Base-by-base conservation (phyloP, 37 sponge, comb jelly and placozoan genomes). In the Aplysina aerophoba region DNA sequence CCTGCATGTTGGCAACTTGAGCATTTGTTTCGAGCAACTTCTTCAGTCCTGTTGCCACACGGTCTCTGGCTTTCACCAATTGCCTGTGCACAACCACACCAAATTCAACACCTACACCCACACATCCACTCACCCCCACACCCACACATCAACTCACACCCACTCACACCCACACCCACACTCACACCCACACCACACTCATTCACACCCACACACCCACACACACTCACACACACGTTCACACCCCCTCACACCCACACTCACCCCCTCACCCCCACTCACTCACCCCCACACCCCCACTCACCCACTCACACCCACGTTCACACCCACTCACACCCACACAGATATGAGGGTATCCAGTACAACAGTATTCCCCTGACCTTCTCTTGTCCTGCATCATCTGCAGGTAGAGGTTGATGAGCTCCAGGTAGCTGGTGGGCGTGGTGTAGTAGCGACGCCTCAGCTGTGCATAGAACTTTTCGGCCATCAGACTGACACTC, bases 361-460 rank as follows among this genome's bases (percentile, higher is more conserved):
- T n/a, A n/a, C n/a, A n/a, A n/a, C n/a, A n/a, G n/a, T n/a, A n/a
- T n/a, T n/a, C n/a, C 64, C 19, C 79, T 39, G 8, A 93, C 91
- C 83, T 96, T 65, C 89, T 80, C 85, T 99, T 99, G 59, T 94
- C 95, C 72, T 96, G 91, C 86, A 99, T 68, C 99, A 99, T 97
- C 31, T 87, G 77, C 14, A 97, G 81, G 85, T 95, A 99, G 73
- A 95, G 86, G 79, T 93, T 97, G 89, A 99, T 97, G 53, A 99
- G 91, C 86, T 99, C 99, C 59, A 99, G 90, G 89, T 99, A 99
- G 75, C 91, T 90, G 55, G 99, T 99, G 54, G 99, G 99, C 50
- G 99, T 99, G 82, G 97, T 97, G 90, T 99, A 99, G 90, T 95
- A 92, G 61, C 88, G 92, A 38, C 99, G 81, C 55, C 97, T 72